Evolutionary conservation across 2,797 vertebrate genomes (phyloP), one percentile per base, ranked within the genome.

Genomic region (Enteromius fasciolatus): DNA sequence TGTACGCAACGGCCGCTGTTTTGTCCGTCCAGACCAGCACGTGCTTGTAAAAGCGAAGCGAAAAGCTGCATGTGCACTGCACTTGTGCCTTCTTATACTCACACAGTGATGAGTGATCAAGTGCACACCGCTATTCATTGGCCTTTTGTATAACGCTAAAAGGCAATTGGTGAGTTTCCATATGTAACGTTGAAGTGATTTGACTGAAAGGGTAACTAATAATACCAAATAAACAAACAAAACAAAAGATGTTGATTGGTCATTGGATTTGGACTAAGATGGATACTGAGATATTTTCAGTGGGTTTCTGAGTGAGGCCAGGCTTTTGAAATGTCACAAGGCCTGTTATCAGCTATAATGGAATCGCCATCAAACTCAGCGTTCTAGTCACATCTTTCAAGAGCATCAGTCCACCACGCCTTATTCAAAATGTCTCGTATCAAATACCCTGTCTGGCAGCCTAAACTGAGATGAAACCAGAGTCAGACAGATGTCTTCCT

Each of bases 381-480:
- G 10, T 72, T 70, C 31, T 39, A 63, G 73, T 44, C 81, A 66
- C 72, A 52, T 81, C 83, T 61, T 81, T 82, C 64, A 66, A 54
- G 48, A 28, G 69, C 73, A 79, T 84, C 85, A 83, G 50, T 81
- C 69, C 72, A 23, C 78, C 25, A 69, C 36, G 39, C 74, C 61
- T 74, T 64, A 41, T 78, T 70, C 68, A 78, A 39, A 48, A 59
- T 25, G 41, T 59, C 73, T 78, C 33, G 39, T 68, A 81, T 72
- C 74, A 76, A 84, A 81, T 83, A 48, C 39, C 59, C 28, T 39
- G 77, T 80, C 78, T 36, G 69, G 63, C 61, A 52, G 48, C 69
- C 77, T 54, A 64, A 85, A 75, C 68, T 33, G 15, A 86, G 86
- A 75, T 78, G 68, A 85, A 81, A 82, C 83, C 66, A 81, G 78